Conservation (phyloP, 53 echinoderm and acorn worm species). For the Mesocentrotus franciscanus region DNA sequence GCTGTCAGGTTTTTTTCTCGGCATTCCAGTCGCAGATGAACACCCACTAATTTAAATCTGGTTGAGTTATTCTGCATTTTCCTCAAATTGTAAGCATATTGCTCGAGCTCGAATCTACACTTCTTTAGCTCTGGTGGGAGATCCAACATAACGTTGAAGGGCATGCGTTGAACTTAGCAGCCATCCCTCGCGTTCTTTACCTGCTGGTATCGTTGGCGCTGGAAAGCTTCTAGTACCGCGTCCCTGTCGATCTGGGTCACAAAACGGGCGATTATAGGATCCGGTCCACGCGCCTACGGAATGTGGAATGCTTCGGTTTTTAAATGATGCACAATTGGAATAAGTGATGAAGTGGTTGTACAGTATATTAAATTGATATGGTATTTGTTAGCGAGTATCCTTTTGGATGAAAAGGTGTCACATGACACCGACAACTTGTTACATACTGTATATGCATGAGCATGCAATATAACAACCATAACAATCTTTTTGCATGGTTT, state of each 20-base stretch:
- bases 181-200: constrained; percentile 5
- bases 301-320: too few species aligned
- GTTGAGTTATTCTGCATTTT: background rate
- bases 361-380: too few species aligned
- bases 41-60: background rate
- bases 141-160: background rate
- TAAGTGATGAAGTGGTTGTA: too few species aligned
- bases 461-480: too few species aligned
- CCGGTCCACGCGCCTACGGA: background rate
- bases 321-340: too few species aligned
- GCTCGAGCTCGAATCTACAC: background rate
- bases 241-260: background rate
- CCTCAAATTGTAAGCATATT: background rate
- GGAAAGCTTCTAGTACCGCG: constrained; percentile 20
- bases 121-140: background rate
- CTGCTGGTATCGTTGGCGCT: background rate
- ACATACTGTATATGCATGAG: too few species aligned
- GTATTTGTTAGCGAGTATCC: too few species aligned
- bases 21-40: background rate
- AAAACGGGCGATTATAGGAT: background rate
- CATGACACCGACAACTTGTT: too few species aligned
- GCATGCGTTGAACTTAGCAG: background rate
- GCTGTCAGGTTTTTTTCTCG: background rate
- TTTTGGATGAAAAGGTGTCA: too few species aligned
- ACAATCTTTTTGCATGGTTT: too few species aligned